Base-by-base conservation (phyloP, 2,888 invertebrate species). In the Tinea semifulvella region DNA sequence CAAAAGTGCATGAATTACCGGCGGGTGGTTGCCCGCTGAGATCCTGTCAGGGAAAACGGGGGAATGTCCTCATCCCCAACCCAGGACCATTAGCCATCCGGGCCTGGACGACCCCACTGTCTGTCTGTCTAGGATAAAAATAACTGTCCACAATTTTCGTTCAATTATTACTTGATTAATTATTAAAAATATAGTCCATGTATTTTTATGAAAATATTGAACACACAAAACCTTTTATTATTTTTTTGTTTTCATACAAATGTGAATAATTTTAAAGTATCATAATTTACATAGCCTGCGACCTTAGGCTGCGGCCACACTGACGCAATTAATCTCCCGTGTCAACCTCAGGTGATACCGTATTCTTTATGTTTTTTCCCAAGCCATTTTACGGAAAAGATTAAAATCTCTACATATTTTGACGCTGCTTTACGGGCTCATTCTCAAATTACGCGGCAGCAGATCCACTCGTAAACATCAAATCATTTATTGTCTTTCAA, bases 291-390 rank as follows among this genome's bases (percentile, higher is more conserved):
- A 26, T 27, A 14, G 36, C 28, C 51, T 54, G 59, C 67, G 69
- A 70, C 72, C 79, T 81, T 65, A 80, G 75, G 76, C 74, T 69
- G 67, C 63, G 77, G 77, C 72, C 76, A 79, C 77, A 79, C 74
- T 62, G 63, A 65, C 52, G 61, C 61, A 47, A 74, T 80, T 72
- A 80, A 79, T 80, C 76, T 56, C 55, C 53, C 53, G 71, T 74
- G 79, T 76, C 80, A 63, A 70, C 77, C 74, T 79, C 80, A 81
- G 81, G 81, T 81, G 82, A 81, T 81, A 80, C 77, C 75, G 69
- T 74, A 77, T 81, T 79, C 80, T 82, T 82, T 82, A 82, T 82
- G 82, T 82, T 81, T 82, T 81, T 82, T 82, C 82, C 79, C 81
- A 81, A 76, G 76, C 80, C 72, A 68, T 81, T 82, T 81, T 80